Base-by-base conservation (phyloP, 1,140 invertebrate species). In the Nautilus pompilius region DNA sequence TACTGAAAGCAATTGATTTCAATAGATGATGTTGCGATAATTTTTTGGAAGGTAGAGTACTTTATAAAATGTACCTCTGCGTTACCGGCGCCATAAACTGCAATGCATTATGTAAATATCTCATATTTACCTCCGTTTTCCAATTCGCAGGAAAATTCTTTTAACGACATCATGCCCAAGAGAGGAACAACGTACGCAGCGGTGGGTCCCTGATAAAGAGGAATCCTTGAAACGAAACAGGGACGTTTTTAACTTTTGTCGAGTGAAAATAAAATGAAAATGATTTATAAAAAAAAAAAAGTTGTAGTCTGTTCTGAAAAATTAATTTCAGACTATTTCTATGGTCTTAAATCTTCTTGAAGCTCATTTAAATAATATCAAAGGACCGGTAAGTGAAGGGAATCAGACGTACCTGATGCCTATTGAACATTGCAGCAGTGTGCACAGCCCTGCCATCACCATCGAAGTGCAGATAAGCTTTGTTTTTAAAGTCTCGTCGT, bases 401-500 rank as follows among this genome's bases (percentile, higher is more conserved):
- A 29, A 54, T 20, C 30, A n/a, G 30, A 62, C 34, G 32, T 60
- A 67, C 66, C 66, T 60, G 28, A 67, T 48, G 4, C 66, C 66
- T 41, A 67, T 53, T 0, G 70, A 68, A 20, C 56, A 62, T 33
- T 72, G 68, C 2, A 67, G 56, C 24, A 74, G 68, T 26, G 73
- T 72, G 17, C 70, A 65, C 3, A 74, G 1, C 0, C 70, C 73
- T 17, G 65, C 61, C 63, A 74, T 70, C 17, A 74, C 58, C 49
- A 74, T 61, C 17, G 70, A 70, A 2, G 73, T 66, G 46, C 67
- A 65, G 2, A 72, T 59, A 6, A 74, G 64, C 6, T 61, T 51
- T 13, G 68, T 60, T 46, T 70, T 74, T n/a, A 72, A 28, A 15
- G 57, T 45, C 6, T 68, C 57, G 22, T 70, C 67, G 45, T 68